phyloP scores from a whole-genome alignment of 2,113 vertebrate genomes.

The Panthera leo region DNA sequence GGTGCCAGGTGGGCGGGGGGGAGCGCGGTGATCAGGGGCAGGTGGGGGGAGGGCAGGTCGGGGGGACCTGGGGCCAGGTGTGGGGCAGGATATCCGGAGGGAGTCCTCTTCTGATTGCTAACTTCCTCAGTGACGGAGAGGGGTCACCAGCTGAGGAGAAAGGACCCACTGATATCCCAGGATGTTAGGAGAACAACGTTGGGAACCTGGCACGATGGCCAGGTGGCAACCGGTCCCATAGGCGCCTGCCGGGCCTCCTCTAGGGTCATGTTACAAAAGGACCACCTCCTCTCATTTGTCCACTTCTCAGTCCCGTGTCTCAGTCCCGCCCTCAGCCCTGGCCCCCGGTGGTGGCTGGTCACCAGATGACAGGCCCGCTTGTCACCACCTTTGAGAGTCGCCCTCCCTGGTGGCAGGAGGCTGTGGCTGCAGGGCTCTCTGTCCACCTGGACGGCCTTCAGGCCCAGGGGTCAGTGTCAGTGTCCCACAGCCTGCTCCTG shows the following conservation, averaged over 20 bases:
- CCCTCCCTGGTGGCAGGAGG: background rate
- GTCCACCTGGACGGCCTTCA: background rate
- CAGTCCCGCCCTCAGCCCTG: background rate
- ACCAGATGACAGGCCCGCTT: background rate
- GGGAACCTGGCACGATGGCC: accelerated
- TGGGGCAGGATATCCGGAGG: background rate
- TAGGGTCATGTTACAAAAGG: background rate
- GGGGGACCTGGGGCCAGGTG: background rate
- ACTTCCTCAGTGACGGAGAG: background rate
- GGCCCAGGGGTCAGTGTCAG: background rate
- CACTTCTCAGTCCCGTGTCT: background rate
- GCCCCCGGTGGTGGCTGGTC: background rate
- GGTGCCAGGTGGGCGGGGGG: background rate
- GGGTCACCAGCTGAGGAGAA: background rate
- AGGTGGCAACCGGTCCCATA: no score
- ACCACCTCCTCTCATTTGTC: background rate
- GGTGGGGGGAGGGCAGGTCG: background rate
- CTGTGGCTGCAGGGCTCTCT: background rate
- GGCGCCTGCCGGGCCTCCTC: background rate
- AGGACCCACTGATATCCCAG: background rate
- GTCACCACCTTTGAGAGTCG: no score
- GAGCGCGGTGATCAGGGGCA: no score
- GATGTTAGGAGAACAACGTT: background rate
- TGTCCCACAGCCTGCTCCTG: background rate
- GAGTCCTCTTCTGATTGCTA: background rate